Conservation (phyloP, 2,797 vertebrate species). For the Moxostoma hubbsi region DNA sequence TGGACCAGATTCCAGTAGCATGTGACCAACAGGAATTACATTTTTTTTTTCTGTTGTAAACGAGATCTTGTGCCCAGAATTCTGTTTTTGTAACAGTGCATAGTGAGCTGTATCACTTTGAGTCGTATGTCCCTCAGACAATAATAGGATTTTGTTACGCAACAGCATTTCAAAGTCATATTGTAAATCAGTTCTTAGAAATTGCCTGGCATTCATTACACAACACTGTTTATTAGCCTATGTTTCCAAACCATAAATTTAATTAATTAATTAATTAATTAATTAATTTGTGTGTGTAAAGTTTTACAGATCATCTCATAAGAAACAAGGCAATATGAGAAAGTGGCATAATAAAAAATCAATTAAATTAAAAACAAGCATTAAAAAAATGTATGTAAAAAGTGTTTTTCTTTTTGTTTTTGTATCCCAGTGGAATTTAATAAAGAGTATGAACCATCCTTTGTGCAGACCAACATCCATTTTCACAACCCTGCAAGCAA, state of each 20-base stretch:
- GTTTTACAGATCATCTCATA: constrained; percentile 31
- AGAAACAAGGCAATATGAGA: constrained; percentile 23
- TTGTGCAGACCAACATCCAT: no score
- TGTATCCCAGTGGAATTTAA: no score
- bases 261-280: constrained; percentile 56
- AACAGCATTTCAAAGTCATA: constrained; percentile 21
- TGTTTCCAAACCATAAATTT: constrained; percentile 52
- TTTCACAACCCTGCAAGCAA: background rate
- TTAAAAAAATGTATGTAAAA: constrained; percentile 1
- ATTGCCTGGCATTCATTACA: constrained; percentile 26
- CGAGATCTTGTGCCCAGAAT: constrained; percentile 29
- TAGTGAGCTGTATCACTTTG: constrained; percentile 9
- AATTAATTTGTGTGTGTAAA: constrained; percentile 36
- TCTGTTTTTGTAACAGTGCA: constrained; percentile 20
- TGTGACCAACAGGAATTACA: constrained; percentile 34
- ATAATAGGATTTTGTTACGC: constrained; percentile 46
- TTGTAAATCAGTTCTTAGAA: constrained; percentile 51
- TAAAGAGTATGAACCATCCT: no score
- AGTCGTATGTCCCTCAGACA: constrained; percentile 42
- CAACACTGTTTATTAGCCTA: constrained; percentile 36
- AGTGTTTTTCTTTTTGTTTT: no score
- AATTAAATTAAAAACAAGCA: constrained; percentile 15
- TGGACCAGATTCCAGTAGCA: constrained; percentile 28
- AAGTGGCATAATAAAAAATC: constrained; percentile 23
- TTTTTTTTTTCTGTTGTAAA: constrained; percentile 33